Conservation (phyloP, 2,113 vertebrate species). For the Solea senegalensis region DNA sequence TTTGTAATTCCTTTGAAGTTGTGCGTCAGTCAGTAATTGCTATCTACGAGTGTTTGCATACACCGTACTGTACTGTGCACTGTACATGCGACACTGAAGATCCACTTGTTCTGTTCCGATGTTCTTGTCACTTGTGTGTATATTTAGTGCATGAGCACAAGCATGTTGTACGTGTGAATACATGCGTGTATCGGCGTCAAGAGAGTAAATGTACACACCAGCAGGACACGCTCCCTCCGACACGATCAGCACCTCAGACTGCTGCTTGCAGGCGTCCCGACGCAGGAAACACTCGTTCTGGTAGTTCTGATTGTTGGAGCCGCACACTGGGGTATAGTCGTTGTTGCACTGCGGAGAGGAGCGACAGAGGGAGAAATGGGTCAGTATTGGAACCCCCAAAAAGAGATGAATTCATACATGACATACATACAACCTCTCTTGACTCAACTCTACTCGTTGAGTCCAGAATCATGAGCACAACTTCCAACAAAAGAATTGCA, state of each 20-base stretch:
- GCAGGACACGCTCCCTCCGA: constrained; percentile 94
- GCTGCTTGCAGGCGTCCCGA: constrained; percentile 97
- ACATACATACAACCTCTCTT: too few species aligned
- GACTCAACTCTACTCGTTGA: too few species aligned
- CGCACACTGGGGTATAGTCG: constrained; percentile 97
- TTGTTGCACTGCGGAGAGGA: constrained; percentile 88
- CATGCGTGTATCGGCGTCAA: background rate
- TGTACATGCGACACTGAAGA: too few species aligned
- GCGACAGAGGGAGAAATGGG: background rate
- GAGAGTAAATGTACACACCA: constrained; percentile 81
- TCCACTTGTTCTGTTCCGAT: too few species aligned
- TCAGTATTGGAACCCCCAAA: background rate
- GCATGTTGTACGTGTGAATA: background rate
- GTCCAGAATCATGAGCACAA: too few species aligned
- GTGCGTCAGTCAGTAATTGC: constrained; percentile 10
- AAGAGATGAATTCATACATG: too few species aligned
- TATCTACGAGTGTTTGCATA: constrained; percentile 7
- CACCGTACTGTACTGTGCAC: background rate
- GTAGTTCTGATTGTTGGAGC: constrained; percentile 97
- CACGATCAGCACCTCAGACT: constrained; percentile 92
- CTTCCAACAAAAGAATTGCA: too few species aligned
- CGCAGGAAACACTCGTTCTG: constrained; percentile 97
- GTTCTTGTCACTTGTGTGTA: background rate
- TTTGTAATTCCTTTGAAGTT: constrained; percentile 32
- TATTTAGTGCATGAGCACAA: background rate